phyloP scores from a whole-genome alignment of 2,888 invertebrate genomes.

The Dexiosoma caninum region DNA sequence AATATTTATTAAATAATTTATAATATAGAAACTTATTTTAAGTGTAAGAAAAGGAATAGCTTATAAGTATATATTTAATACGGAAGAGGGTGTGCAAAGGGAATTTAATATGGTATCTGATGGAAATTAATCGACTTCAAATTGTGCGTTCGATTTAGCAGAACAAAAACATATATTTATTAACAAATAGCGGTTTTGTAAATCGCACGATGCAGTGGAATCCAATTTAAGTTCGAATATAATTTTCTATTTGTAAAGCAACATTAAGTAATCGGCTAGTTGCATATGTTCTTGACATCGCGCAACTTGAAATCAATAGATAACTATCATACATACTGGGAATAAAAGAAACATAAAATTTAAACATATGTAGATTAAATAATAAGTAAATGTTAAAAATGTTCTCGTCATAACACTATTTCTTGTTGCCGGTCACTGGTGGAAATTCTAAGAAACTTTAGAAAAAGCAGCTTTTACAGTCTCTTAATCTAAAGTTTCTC shows the following conservation, averaged over 20 bases:
- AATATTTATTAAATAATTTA: slow-evolving; percentile 65
- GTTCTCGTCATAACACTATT: slow-evolving; percentile 53
- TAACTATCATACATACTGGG: no score
- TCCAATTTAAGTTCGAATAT: no score
- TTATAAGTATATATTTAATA: slow-evolving; percentile 21
- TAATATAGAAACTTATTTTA: slow-evolving; percentile 64
- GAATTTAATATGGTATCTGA: no score
- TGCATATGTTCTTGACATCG: no score
- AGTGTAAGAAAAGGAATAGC: slow-evolving; percentile 27
- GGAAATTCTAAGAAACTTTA: slow-evolving; percentile 30
- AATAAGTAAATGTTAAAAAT: slow-evolving; percentile 5
- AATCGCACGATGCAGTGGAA: no score
- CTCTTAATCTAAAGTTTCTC: slow-evolving; percentile 67
- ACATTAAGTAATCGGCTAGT: no score
- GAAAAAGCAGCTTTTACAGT: slow-evolving; percentile 64
- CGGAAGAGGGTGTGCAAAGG: background rate
- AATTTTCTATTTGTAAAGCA: no score
- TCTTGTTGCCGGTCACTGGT: slow-evolving; percentile 27
- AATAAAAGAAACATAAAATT: background rate
- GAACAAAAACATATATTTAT: no score
- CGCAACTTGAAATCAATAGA: no score
- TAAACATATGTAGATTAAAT: slow-evolving; percentile 1
- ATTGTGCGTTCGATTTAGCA: no score
- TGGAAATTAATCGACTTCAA: no score
- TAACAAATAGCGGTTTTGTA: no score